Percentiles rank a stretch among this genome's conserved stretches.
phyloP scores from a whole-genome alignment of 2,797 vertebrate species.

The Nyctalus aviator region DNA sequence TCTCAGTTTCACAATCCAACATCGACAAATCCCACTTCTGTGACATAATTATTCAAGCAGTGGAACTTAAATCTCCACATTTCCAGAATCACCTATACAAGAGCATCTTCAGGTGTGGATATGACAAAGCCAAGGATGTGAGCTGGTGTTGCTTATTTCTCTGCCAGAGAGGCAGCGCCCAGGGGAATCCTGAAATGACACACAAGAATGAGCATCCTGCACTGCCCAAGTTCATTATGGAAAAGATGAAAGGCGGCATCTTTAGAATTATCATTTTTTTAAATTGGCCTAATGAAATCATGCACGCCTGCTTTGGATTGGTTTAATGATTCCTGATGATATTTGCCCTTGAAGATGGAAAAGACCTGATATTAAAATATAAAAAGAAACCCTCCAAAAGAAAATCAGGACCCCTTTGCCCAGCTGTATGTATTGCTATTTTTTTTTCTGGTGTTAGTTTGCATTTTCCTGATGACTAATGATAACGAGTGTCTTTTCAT shows the following conservation, averaged over 20 bases:
- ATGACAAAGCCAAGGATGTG: conserved; percentile 52
- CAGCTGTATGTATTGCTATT: not conserved
- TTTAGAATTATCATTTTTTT: conserved; percentile 80
- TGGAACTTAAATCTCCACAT: conserved; percentile 48
- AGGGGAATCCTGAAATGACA: conserved; percentile 52
- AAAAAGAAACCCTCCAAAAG: conserved; percentile 28
- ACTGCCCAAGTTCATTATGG: conserved; percentile 62
- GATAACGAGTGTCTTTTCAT: conserved; percentile 55
- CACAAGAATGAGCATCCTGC: conserved; percentile 55
- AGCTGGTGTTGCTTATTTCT: conserved; percentile 59
- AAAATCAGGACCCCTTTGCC: conserved; percentile 24
- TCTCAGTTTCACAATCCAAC: conserved; percentile 18
- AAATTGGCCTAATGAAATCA: conserved; percentile 79
- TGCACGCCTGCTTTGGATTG: conserved; percentile 37
- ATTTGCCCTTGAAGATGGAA: conserved; percentile 67
- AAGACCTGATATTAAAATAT: conserved; percentile 68
- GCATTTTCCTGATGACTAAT: conserved; percentile 60
- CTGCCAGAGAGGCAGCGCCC: conserved; percentile 64
- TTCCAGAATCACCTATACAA: conserved; percentile 26
- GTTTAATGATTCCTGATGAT: conserved; percentile 66
- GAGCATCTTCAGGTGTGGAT: not conserved
- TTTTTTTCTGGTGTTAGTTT: conserved; percentile 62
- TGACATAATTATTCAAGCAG: conserved; percentile 74
- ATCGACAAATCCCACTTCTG: conserved; percentile 49
- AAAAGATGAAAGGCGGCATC: conserved; percentile 66